Evolutionary conservation across 2,888 invertebrate species (phyloP), one percentile per base, ranked within the genome.

Genomic region (Thera britannica): DNA sequence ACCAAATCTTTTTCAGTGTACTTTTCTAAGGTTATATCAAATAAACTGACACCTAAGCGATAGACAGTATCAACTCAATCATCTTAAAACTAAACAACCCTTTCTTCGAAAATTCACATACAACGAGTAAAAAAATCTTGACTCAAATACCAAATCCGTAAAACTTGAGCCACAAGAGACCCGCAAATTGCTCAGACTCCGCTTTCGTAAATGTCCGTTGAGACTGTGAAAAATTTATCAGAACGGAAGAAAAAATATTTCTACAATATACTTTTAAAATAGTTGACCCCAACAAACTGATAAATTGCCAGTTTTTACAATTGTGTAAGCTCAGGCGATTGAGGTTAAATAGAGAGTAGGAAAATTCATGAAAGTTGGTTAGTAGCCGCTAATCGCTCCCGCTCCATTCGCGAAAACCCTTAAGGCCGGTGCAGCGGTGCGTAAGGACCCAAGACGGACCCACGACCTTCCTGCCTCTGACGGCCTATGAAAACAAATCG

Each of bases 401-500:
- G 71, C 73, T 49, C 12, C 61, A 73, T 63, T 62, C 49, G 62
- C 46, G 11, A 68, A 44, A 51, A 61, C 54, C 74, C 78, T 78
- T 80, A 83, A 82, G 84, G 82, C 79, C 76, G 74, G 85, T 85
- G 87, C 90, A 91, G 65, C 82, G 85, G 80, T 76, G 89, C 89
- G 91, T 88, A 77, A 90, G 86, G 81, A 80, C 84, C 87, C 86
- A 77, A 87, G 83, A 84, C 86, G 83, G 80, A 76, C 79, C 83
- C 84, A 77, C 80, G 81, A 81, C 81, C 86, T 82, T 84, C 83
- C 83, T 90, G 90, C 79, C 78, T 74, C 84, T 90, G 90, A 90
- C 91, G 90, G 89, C 77, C 82, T 82, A 83, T 86, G 84, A 85
- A 87, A 90, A 90, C 88, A 88, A 90, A 90, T 90, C 87, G 88